Evolutionary conservation across 2,888 invertebrate species (phyloP), one percentile per base, ranked within the genome.

Genomic region (Julus scandinavius): DNA sequence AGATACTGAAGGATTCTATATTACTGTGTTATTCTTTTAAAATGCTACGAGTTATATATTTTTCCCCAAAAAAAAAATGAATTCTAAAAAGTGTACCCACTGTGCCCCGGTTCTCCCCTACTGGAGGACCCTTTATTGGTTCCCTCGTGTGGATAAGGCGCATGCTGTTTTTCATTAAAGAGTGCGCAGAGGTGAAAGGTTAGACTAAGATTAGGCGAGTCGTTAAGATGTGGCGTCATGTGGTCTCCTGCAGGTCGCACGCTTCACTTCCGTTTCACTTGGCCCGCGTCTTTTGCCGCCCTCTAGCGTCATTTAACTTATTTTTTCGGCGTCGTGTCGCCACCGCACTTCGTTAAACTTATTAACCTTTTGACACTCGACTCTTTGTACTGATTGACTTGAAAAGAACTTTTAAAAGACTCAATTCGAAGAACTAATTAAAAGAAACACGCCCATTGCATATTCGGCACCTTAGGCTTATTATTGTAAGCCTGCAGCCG

Each of bases 391-490:
- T 17, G 17, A n/a, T 63, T 63, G 63, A 63, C 17, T 29, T 1
- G n/a, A 5, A 85, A 7, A 6, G 38, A 20, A 85, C n/a, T 13
- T 13, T 41, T 85, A 38, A 41, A 45, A 40, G 85, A 85, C 17
- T 41, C 85, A 45, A 85, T 85, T 85, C 85, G 11, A 38, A 45
- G 85, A 45, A 85, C 38, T 85, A 41, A 41, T 85, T 85, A 85
- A 63, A 63, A 17, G 9, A 63, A 63, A 63, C 63, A 63, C 63
- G 63, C 63, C 63, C 63, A 63, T 63, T 11, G n/a, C 17, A 17
- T 29, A 29, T n/a, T 63, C 63, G 63, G 63, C 63, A 63, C 63
- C 63, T 1, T 17, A 63, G 63, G 63, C 63, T 63, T 63, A 63
- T 17, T 63, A 6, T 3, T 6, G 29, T 29, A 29, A 29, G 7